phyloP scores from a whole-genome alignment of 1,140 invertebrate species.

The Eurosta solidaginis region DNA sequence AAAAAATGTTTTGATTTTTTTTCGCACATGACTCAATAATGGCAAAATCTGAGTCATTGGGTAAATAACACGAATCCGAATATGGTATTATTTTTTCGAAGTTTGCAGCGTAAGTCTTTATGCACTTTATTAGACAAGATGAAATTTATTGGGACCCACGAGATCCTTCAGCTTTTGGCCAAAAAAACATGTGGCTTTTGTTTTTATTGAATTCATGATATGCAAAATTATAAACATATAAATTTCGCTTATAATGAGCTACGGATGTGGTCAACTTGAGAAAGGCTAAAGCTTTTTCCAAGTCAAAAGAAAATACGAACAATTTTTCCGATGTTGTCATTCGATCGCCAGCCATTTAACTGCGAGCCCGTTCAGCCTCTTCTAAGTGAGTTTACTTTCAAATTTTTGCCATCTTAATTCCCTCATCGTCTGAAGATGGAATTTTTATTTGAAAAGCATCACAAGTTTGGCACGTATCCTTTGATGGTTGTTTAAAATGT shows the following conservation, averaged over 20 bases:
- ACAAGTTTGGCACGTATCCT: slow-evolving; percentile 24
- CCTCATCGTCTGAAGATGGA: slow-evolving; percentile 32
- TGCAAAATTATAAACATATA: slow-evolving; percentile 25
- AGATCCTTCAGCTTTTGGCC: slow-evolving; percentile 30
- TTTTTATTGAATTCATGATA: slow-evolving; percentile 29
- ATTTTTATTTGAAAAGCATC: slow-evolving; percentile 32
- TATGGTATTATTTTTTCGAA: not conserved
- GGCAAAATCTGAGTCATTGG: too few relatives aligned
- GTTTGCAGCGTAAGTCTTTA: not conserved
- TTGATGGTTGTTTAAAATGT: slow-evolving; percentile 27
- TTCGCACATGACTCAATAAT: too few relatives aligned
- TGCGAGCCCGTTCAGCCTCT: slow-evolving; percentile 29
- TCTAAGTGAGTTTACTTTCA: slow-evolving; percentile 31
- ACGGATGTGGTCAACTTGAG: slow-evolving; percentile 24
- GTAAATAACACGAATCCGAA: too few relatives aligned
- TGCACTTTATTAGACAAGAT: slow-evolving; percentile 14
- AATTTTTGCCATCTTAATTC: slow-evolving; percentile 32
- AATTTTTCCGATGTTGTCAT: slow-evolving; percentile 8
- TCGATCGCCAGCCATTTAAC: slow-evolving; percentile 19
- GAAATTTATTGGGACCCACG: slow-evolving; percentile 18
- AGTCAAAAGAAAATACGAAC: too few relatives aligned
- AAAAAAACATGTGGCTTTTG: slow-evolving; percentile 21
- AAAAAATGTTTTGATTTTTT: too few relatives aligned
- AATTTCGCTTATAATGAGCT: slow-evolving; percentile 20
- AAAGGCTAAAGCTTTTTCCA: slow-evolving; percentile 20